Evolutionary conservation across 2,888 invertebrate species (phyloP).

Genomic region (Cerceris ruficornis): DNA sequence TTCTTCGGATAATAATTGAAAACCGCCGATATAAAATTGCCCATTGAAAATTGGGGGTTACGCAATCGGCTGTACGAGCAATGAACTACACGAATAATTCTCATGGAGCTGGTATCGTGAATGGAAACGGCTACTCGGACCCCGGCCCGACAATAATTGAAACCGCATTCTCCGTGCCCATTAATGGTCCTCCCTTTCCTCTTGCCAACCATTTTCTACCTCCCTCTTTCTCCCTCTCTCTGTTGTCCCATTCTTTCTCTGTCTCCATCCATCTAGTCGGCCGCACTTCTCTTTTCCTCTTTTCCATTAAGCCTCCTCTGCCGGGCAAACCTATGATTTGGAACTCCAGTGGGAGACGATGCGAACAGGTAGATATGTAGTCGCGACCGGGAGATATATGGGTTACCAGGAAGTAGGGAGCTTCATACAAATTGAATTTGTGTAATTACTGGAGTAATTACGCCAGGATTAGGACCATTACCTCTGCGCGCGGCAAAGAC

Average conservation of each 20-base stretch:
- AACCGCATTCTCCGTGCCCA: conserved; percentile 73
- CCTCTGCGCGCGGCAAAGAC: conserved; percentile 50
- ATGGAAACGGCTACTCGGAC: conserved; percentile 71
- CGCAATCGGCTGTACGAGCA: conserved; percentile 53
- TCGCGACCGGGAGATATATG: conserved; percentile 70
- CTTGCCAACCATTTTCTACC: conserved; percentile 44
- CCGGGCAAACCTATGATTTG: conserved; percentile 70
- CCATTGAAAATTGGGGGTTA: conserved; percentile 53
- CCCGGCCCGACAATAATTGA: conserved; percentile 72
- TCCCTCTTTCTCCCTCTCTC: conserved; percentile 6
- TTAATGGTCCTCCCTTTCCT: conserved; percentile 63
- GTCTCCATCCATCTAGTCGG: conserved; percentile 26
- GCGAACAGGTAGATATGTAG: conserved; percentile 57
- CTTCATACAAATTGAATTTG: conserved; percentile 80
- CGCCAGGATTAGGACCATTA: conserved; percentile 78
- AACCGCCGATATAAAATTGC: conserved; percentile 31
- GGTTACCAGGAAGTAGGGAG: conserved; percentile 70
- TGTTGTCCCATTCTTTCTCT: conserved; percentile 16
- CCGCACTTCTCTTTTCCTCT: conserved; percentile 59
- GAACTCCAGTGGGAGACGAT: conserved; percentile 63
- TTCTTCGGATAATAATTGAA: conserved; percentile 36
- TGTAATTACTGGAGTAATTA: conserved; percentile 79
- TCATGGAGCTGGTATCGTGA: conserved; percentile 66
- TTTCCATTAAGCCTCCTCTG: conserved; percentile 67
- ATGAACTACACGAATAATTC: conserved; percentile 63